These are phyloP conservation scores for Erpornis zantholeuca DNA, from an alignment of 2,113 vertebrate genomes.

Conservation along the genomic window DNA sequence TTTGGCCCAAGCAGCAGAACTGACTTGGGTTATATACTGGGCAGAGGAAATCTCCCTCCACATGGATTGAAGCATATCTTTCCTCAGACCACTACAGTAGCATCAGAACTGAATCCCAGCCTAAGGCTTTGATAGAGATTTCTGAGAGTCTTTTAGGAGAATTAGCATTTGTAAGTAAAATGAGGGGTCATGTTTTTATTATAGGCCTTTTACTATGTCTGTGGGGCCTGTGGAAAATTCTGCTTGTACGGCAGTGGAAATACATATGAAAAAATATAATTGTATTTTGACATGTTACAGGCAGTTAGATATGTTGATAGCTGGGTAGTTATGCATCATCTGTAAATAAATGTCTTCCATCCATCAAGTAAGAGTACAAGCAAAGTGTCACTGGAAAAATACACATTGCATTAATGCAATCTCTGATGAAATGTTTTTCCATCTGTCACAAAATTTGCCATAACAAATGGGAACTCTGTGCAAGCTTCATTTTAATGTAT, in stretches of 20 bases:
- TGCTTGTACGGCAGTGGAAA: neutral
- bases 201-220: neutral
- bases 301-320: neutral
- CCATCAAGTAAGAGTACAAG: neutral
- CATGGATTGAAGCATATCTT: neutral
- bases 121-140: neutral
- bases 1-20: neutral
- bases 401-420: neutral
- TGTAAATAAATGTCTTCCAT: constrained; percentile 26
- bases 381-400: constrained; percentile 17
- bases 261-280: neutral
- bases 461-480: neutral
- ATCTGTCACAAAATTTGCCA: constrained; percentile 12
- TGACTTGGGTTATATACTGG: neutral
- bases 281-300: neutral
- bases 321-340: neutral
- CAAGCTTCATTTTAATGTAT: neutral
- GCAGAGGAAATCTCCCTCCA: neutral
- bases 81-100: neutral
- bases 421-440: neutral
- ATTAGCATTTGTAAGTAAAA: neutral
- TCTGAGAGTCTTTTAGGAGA: neutral
- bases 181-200: neutral
- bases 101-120: neutral
- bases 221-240: neutral